phyloP scores from a whole-genome alignment of 1,140 invertebrate species.

The Trichonephila clavata region DNA sequence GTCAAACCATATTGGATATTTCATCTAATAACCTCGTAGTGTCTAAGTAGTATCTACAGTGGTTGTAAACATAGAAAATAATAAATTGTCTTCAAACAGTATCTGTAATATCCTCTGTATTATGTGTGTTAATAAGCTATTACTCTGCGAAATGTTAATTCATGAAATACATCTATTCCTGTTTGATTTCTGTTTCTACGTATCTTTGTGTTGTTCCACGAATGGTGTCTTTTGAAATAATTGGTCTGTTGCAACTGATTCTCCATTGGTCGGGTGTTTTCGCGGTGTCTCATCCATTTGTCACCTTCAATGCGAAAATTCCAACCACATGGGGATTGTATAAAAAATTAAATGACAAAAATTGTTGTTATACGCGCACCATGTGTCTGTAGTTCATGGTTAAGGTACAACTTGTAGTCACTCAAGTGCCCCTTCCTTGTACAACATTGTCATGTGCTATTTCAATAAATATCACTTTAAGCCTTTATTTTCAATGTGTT shows the following conservation, averaged over 20 bases:
- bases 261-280: constrained; percentile 65
- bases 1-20: neutral
- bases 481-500: constrained; percentile 63
- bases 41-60: constrained; percentile 17
- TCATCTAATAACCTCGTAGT: constrained; percentile 20
- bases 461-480: constrained; percentile 77
- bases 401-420: constrained; percentile 77
- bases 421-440: constrained; percentile 77
- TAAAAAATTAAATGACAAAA: constrained; percentile 65
- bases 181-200: constrained; percentile 32
- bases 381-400: constrained; percentile 77
- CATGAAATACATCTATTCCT: constrained; percentile 40
- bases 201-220: constrained; percentile 37
- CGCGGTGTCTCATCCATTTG: constrained; percentile 69
- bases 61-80: neutral
- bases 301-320: constrained; percentile 69
- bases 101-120: neutral
- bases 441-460: constrained; percentile 77
- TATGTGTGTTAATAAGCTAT: neutral
- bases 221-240: constrained; percentile 71
- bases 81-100: neutral
- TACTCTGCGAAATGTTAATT: neutral
- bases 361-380: constrained; percentile 76
- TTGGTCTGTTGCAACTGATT: constrained; percentile 74
- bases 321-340: constrained; percentile 73